These are phyloP conservation scores for Drosophila sulfurigaster DNA, from an alignment of 1,140 invertebrate species.

Conservation along the genomic window DNA sequence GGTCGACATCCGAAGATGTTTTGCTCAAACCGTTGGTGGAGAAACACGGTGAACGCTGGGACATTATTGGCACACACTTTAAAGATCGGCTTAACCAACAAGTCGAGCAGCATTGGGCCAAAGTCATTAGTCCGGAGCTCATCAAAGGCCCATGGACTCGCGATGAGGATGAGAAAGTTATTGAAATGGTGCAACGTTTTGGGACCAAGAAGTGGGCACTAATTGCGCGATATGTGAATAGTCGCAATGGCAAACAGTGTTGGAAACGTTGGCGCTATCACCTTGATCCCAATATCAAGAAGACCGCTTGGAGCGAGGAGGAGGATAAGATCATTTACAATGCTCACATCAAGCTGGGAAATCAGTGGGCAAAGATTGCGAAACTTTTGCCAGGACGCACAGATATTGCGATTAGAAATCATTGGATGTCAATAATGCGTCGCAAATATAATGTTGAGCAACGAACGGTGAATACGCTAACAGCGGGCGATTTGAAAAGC, in stretches of 20 bases:
- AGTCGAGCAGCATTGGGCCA: constrained; percentile 98
- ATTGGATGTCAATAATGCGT: constrained; percentile 99
- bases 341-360: constrained; percentile 95
- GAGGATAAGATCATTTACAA: constrained; percentile 97
- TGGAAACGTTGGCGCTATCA: constrained; percentile 99
- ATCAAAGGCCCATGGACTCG: constrained; percentile 99
- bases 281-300: constrained; percentile 98
- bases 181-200: constrained; percentile 95
- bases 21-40: constrained; percentile 94
- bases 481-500: constrained; percentile 69
- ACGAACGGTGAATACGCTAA: constrained; percentile 45
- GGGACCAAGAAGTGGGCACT: constrained; percentile 99
- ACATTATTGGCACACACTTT: constrained; percentile 92
- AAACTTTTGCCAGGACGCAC: constrained; percentile 95
- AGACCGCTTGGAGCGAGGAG: constrained; percentile 97
- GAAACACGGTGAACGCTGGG: constrained; percentile 92
- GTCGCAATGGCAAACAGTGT: constrained; percentile 95
- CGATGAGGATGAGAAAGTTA: constrained; percentile 98
- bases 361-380: constrained; percentile 99
- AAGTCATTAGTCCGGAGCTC: constrained; percentile 97
- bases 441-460: constrained; percentile 90
- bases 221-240: constrained; percentile 96
- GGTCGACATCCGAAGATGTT: constrained; percentile 87
- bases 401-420: constrained; percentile 99
- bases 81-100: constrained; percentile 96